phyloP scores from a whole-genome alignment of 1,140 invertebrate genomes.

The Teleogryllus occipitalis region DNA sequence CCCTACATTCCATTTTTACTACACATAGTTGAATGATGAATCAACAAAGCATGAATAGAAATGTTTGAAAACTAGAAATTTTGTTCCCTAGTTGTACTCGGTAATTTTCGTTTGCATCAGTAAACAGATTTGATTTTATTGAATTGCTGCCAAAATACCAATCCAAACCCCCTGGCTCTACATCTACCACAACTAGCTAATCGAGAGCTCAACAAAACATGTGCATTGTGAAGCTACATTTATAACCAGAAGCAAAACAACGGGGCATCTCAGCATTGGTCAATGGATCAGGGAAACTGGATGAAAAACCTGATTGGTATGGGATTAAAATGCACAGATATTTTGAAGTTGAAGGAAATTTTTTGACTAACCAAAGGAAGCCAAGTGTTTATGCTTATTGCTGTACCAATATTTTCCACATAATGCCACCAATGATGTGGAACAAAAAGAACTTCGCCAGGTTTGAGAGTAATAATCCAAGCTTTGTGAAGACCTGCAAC shows the following conservation, averaged over 20 bases:
- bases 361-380: constrained; percentile 52
- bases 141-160: neutral
- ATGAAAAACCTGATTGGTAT: too few relatives aligned
- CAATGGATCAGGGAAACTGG: too few relatives aligned
- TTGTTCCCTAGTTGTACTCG: too few relatives aligned
- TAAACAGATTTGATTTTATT: neutral
- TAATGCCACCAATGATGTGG: constrained; percentile 95
- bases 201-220: neutral
- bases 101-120: neutral
- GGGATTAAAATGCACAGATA: neutral
- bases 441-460: constrained; percentile 81
- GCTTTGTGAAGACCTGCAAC: constrained; percentile 38
- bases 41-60: too few relatives aligned
- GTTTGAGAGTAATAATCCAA: constrained; percentile 55
- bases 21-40: too few relatives aligned
- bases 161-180: neutral
- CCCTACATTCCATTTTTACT: too few relatives aligned
- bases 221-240: neutral
- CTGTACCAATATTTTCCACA: constrained; percentile 71
- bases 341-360: neutral
- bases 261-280: too few relatives aligned
- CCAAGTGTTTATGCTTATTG: constrained; percentile 83
- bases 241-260: too few relatives aligned
- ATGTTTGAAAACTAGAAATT: too few relatives aligned
- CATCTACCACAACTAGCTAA: neutral